Evolutionary conservation across 2,113 vertebrate species (phyloP).

Genomic region (Ptychochromis oligacanthus): DNA sequence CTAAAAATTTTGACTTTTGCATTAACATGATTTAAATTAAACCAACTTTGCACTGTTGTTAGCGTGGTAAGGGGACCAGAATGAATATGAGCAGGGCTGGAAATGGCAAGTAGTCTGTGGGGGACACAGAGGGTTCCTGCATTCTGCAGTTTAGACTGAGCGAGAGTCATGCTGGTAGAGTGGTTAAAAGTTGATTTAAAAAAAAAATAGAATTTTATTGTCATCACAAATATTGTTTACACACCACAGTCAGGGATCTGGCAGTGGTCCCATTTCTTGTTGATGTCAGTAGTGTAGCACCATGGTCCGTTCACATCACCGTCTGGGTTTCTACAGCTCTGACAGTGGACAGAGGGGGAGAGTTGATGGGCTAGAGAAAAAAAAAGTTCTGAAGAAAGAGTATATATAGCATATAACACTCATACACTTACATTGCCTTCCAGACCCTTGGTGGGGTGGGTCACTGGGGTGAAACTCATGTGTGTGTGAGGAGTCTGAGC

Average conservation of each 20-base stretch:
- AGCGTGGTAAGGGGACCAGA: too few species aligned
- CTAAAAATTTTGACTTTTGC: too few species aligned
- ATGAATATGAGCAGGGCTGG: too few species aligned
- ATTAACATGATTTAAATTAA: too few species aligned
- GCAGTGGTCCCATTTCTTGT: conserved; percentile 92
- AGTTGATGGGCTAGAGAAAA: not conserved
- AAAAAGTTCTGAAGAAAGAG: not conserved
- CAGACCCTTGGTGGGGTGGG: conserved; percentile 83
- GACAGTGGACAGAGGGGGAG: not conserved
- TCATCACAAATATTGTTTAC: conserved; percentile 24
- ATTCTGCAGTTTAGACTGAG: not conserved
- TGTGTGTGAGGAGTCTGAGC: conserved; percentile 86
- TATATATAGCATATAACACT: not conserved
- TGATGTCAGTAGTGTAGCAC: conserved; percentile 90
- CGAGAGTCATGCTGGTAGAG: not conserved
- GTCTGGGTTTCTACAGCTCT: conserved; percentile 97
- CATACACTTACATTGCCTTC: conserved; percentile 85
- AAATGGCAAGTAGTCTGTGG: too few species aligned
- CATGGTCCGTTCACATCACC: conserved; percentile 90
- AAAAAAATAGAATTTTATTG: not conserved
- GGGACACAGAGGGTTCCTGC: too few species aligned
- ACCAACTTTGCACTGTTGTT: too few species aligned
- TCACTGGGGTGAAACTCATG: conserved; percentile 82
- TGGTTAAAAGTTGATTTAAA: not conserved
- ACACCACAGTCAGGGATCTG: conserved; percentile 88